A percentile compares a stretch with the other conserved stretches of the same genome.
Conservation (phyloP, 2,113 vertebrate genomes). For the Hydrochoerus hydrochaeris region DNA sequence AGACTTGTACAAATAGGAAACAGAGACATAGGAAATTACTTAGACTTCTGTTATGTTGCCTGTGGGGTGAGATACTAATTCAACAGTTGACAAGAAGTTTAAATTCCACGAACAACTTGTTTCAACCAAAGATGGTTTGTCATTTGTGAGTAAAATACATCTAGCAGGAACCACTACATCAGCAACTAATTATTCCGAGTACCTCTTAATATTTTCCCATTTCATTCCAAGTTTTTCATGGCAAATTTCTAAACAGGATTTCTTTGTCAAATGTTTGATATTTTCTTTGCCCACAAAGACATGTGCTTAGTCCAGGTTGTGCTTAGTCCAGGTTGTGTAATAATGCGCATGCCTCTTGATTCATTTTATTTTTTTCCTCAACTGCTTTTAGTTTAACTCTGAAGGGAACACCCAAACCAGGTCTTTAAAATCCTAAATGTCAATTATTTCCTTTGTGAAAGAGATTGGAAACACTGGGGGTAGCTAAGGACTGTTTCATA, state of each 20-base stretch:
- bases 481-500: background rate
- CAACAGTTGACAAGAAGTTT: slow-evolving; percentile 38
- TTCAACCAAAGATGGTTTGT: slow-evolving; percentile 34
- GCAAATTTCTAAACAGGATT: slow-evolving; percentile 49
- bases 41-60: slow-evolving; percentile 27
- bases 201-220: slow-evolving; percentile 31
- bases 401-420: slow-evolving; percentile 22
- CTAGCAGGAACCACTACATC: background rate
- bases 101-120: slow-evolving; percentile 26
- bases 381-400: slow-evolving; percentile 6
- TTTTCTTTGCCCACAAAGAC: slow-evolving; percentile 56
- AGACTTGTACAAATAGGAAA: slow-evolving; percentile 29
- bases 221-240: background rate
- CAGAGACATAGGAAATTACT: slow-evolving; percentile 8
- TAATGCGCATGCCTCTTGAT: slow-evolving; percentile 24
- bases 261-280: slow-evolving; percentile 61
- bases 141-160: slow-evolving; percentile 5
- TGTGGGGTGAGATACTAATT: slow-evolving; percentile 62
- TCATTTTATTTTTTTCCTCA: slow-evolving; percentile 36
- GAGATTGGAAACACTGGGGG: background rate
- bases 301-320: slow-evolving; percentile 62
- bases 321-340: slow-evolving; percentile 60
- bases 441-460: background rate
- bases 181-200: background rate
- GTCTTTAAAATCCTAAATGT: background rate